Evolutionary conservation across 1,140 invertebrate genomes (phyloP).

Genomic region (Hetaerina americana): DNA sequence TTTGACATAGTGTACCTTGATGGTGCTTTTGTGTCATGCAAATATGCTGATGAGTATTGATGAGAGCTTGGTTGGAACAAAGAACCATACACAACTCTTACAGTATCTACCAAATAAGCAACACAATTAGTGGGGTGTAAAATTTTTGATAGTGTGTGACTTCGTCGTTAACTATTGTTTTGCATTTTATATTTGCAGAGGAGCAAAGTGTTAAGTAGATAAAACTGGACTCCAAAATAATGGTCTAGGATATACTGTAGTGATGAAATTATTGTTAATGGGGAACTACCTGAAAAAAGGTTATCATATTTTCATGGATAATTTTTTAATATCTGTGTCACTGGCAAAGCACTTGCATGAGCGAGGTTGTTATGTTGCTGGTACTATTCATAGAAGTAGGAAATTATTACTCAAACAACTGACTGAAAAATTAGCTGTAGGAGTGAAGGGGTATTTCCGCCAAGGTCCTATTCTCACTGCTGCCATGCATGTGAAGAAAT

Average conservation of each 20-base stretch:
- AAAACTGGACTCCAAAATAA: not conserved
- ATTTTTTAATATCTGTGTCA: not conserved
- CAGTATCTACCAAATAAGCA: not conserved
- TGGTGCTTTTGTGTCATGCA: no score
- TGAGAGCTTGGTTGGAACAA: not conserved
- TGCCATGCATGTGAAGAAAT: not conserved
- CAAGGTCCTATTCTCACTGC: not conserved
- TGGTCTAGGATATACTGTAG: not conserved
- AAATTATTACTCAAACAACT: not conserved
- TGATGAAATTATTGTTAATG: not conserved
- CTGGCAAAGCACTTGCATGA: not conserved
- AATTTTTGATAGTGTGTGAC: not conserved
- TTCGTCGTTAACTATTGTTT: not conserved
- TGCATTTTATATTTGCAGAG: not conserved
- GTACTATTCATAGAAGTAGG: no score
- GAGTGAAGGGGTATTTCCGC: not conserved
- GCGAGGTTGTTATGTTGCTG: not conserved
- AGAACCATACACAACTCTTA: not conserved
- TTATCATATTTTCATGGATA: not conserved
- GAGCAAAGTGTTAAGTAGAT: not conserved
- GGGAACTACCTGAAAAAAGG: not conserved
- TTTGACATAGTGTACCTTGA: no score
- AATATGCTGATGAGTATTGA: not conserved
- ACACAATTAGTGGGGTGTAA: not conserved
- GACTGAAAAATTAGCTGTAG: not conserved